Evolutionary conservation across 2,797 vertebrate species (phyloP).

Genomic region (Scolopax rusticola): DNA sequence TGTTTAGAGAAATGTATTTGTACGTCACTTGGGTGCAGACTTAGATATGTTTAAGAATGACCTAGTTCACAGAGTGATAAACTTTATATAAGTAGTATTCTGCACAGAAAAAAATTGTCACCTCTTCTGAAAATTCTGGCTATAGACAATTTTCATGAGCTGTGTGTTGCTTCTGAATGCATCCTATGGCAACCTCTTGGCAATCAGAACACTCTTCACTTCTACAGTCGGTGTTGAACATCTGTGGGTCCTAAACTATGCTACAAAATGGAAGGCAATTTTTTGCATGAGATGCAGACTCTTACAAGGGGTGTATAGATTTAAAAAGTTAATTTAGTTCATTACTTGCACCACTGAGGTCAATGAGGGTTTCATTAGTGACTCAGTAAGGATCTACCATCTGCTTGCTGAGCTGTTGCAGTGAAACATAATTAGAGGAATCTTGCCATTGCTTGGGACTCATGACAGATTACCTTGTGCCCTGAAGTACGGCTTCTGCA

Average conservation of each 20-base stretch:
- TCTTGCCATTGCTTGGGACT: not conserved
- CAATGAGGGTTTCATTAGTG: not conserved
- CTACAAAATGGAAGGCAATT: not conserved
- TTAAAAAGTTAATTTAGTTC: not conserved
- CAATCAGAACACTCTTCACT: not conserved
- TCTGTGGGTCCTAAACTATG: not conserved
- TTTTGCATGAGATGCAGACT: not conserved
- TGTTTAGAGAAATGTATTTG: not conserved
- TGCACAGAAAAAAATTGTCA: not conserved
- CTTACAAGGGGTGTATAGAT: not conserved
- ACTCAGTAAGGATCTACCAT: not conserved
- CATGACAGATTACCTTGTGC: not conserved
- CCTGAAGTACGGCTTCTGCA: not conserved
- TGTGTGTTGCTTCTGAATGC: not conserved
- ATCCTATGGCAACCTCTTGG: accelerated
- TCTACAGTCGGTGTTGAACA: not conserved
- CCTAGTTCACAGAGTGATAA: not conserved
- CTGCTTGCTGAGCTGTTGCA: not conserved
- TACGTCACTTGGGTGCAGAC: not conserved
- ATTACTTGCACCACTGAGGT: not conserved
- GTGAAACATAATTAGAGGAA: not conserved
- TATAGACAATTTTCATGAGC: not conserved
- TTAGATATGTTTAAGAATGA: not conserved
- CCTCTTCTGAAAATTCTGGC: not conserved
- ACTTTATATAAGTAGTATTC: not conserved